These are phyloP conservation scores for Trialeurodes vaporariorum DNA, from an alignment of 1,140 invertebrate species.

Conservation along the genomic window DNA sequence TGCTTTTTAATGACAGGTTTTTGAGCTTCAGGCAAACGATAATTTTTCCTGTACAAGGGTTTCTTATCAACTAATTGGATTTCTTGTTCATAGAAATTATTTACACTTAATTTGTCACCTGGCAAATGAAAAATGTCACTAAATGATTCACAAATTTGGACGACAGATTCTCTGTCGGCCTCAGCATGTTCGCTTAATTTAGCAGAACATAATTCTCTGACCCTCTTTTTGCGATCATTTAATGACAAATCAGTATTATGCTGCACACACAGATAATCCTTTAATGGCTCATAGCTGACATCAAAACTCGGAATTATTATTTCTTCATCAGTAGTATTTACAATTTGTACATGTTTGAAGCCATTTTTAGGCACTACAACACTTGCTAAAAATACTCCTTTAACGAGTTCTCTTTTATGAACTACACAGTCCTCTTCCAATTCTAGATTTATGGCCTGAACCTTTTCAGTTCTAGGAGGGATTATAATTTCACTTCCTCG, in stretches of 20 bases:
- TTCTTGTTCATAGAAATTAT: constrained; percentile 20
- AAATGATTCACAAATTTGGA: background rate
- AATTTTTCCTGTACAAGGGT: constrained; percentile 25
- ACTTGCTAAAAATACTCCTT: background rate
- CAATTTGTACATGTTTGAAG: background rate
- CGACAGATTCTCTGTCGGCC: background rate
- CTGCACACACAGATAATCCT: background rate
- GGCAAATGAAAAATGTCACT: background rate
- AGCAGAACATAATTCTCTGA: background rate
- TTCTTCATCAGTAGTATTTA: background rate
- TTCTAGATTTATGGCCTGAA: background rate
- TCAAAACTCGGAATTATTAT: background rate
- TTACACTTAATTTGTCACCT: background rate
- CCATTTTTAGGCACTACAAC: background rate
- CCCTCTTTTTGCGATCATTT: background rate
- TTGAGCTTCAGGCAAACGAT: constrained; percentile 29
- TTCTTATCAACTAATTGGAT: constrained; percentile 18
- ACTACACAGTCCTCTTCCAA: background rate
- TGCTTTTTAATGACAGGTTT: constrained; percentile 30
- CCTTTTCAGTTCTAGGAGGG: background rate
- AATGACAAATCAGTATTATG: no score
- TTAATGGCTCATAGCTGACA: background rate
- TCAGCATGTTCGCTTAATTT: background rate
- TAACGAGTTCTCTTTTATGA: background rate
- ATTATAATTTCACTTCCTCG: no score